These are phyloP conservation scores for Zeugodacus cucurbitae DNA, from an alignment of 1,140 invertebrate species.

Conservation along the genomic window DNA sequence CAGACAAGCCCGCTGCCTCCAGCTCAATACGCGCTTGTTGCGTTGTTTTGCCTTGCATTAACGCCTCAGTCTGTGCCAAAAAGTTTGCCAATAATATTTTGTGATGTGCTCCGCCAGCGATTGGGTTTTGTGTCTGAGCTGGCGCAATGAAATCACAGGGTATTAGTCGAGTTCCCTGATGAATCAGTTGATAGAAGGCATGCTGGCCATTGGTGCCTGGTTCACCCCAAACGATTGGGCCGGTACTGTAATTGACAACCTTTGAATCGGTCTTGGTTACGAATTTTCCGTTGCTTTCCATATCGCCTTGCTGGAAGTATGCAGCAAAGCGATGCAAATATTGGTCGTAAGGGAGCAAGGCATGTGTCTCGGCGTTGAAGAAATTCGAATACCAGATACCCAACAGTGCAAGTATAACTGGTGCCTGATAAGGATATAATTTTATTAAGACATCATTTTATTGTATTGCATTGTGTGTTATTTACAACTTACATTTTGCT, in stretches of 20 bases:
- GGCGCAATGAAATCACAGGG: constrained; percentile 98
- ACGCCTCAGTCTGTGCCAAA: constrained; percentile 97
- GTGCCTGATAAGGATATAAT: constrained; percentile 73
- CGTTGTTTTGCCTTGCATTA: constrained; percentile 91
- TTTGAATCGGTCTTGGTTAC: constrained; percentile 80
- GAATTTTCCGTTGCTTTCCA: constrained; percentile 99
- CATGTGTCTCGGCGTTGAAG: constrained; percentile 94
- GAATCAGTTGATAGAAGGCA: constrained; percentile 97
- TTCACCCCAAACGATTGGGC: constrained; percentile 96
- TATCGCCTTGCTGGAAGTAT: constrained; percentile 99
- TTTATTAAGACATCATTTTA: not conserved
- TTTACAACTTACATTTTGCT: constrained; percentile 84
- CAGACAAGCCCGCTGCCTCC: constrained; percentile 76
- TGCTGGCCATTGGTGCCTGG: constrained; percentile 99
- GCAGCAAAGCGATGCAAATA: constrained; percentile 98
- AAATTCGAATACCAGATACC: constrained; percentile 98
- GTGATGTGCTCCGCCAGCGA: constrained; percentile 79
- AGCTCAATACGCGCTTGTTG: constrained; percentile 82
- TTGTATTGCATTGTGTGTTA: not conserved
- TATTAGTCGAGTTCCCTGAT: constrained; percentile 82
- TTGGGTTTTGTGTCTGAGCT: constrained; percentile 92
- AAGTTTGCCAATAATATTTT: constrained; percentile 97
- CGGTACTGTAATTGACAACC: constrained; percentile 84
- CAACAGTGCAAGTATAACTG: constrained; percentile 92
- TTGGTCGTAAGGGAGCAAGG: constrained; percentile 97